Evolutionary conservation across 1,140 invertebrate genomes (phyloP).

Genomic region (Eulimnadia texana): DNA sequence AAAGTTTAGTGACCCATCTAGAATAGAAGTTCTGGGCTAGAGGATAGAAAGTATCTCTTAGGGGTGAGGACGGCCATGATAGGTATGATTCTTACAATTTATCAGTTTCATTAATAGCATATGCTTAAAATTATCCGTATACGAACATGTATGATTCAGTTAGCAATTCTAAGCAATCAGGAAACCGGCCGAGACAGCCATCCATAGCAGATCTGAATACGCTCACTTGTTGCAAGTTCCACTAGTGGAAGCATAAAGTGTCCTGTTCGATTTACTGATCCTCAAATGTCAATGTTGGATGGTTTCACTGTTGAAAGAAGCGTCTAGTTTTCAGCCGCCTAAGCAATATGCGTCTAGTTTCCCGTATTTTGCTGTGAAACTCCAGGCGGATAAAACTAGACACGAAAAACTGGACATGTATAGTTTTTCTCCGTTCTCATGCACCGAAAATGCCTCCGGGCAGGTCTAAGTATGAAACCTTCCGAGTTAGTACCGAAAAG

Average conservation of each 20-base stretch:
- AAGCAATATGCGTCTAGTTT: too few species aligned
- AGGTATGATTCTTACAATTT: neutral
- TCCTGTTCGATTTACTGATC: conserved; percentile 27
- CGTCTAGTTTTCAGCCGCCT: too few species aligned
- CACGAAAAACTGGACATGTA: too few species aligned
- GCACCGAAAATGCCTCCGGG: too few species aligned
- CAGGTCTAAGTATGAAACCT: too few species aligned
- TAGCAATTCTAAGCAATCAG: conserved; percentile 93
- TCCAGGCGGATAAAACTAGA: too few species aligned
- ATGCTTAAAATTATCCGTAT: conserved; percentile 44
- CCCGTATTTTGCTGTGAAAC: too few species aligned
- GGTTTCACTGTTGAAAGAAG: too few species aligned
- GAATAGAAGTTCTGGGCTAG: conserved; percentile 86
- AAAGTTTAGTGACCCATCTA: conserved; percentile 95
- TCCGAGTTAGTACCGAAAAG: too few species aligned
- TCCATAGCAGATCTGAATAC: conserved; percentile 90
- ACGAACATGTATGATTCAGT: conserved; percentile 90
- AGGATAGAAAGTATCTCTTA: conserved; percentile 90
- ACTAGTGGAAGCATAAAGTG: conserved; percentile 54
- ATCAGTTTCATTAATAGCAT: neutral
- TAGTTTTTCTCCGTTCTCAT: too few species aligned
- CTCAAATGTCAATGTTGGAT: neutral
- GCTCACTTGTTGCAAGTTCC: conserved; percentile 72
- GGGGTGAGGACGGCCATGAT: conserved; percentile 74
- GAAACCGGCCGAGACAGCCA: conserved; percentile 97